Conservation (phyloP, 2,888 invertebrate genomes). For the Argyresthia albistria region DNA sequence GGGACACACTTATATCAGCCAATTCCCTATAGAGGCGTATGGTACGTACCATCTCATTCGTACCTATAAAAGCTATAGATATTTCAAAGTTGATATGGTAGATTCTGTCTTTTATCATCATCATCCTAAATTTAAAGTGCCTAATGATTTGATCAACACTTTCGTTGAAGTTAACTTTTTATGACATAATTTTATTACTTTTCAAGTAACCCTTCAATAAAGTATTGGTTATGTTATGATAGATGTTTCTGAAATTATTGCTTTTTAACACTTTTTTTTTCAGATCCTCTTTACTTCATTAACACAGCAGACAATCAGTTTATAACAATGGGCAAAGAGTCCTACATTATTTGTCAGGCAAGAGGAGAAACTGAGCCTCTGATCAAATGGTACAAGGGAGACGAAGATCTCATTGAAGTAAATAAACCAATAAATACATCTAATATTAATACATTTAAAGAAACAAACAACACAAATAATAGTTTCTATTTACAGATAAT, state of each 20-base stretch:
- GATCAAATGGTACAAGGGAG: slow-evolving; percentile 35
- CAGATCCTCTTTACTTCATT: slow-evolving; percentile 41
- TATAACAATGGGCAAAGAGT: slow-evolving; percentile 29
- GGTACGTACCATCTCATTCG: slow-evolving; percentile 24
- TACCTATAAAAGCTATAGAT: too few species aligned
- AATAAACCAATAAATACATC: background rate
- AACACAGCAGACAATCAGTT: slow-evolving; percentile 31
- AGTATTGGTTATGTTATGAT: too few species aligned
- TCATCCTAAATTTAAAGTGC: too few species aligned
- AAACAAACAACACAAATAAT: background rate
- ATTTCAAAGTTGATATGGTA: too few species aligned
- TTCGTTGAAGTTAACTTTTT: too few species aligned
- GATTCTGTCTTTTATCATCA: too few species aligned
- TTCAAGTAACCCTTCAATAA: too few species aligned
- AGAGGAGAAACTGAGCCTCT: slow-evolving; percentile 27
- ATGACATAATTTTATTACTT: too few species aligned
- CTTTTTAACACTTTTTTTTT: background rate
- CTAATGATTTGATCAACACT: too few species aligned
- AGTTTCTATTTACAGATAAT: slow-evolving; percentile 24
- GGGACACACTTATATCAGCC: slow-evolving; percentile 22
- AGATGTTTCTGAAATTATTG: too few species aligned
- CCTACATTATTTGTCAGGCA: slow-evolving; percentile 36
- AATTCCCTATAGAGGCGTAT: slow-evolving; percentile 35
- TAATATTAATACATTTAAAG: too few species aligned
- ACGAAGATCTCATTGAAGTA: background rate